Percentiles rank a stretch among this genome's conserved stretches.
Evolutionary conservation across 2,113 vertebrate species (phyloP).

Genomic region (Balaeniceps rex): DNA sequence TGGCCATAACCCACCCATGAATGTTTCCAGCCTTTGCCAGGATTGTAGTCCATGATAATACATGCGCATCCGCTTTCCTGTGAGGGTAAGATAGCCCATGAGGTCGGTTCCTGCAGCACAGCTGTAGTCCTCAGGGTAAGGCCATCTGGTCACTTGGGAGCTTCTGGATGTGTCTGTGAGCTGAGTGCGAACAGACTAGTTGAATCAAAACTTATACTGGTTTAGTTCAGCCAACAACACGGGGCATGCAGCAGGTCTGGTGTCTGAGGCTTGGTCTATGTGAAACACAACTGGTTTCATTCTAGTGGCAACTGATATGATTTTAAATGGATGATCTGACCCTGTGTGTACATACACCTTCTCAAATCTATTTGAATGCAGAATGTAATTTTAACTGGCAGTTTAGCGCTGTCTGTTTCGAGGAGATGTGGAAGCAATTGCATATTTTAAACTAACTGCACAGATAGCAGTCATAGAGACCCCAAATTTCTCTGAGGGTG

Average conservation of each 20-base stretch:
- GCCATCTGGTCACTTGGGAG: not conserved
- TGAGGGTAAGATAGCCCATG: not conserved
- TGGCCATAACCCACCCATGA: not conserved
- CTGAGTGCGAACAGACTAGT: not conserved
- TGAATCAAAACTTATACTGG: not conserved
- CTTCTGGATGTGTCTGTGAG: not conserved
- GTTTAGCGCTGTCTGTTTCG: not conserved
- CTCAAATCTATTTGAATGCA: not conserved
- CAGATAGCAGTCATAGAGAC: not conserved
- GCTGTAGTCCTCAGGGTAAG: not conserved
- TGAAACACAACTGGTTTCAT: not conserved
- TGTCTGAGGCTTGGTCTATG: not conserved
- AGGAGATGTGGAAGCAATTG: not conserved
- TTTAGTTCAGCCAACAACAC: not conserved
- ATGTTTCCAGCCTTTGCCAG: not conserved
- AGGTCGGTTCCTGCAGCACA: not conserved
- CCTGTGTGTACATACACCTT: rapidly evolving
- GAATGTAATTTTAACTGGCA: not conserved
- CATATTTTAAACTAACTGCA: not conserved
- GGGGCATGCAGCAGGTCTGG: not conserved
- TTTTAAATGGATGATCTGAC: not conserved
- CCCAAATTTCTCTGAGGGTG: not conserved
- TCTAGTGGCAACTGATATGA: not conserved
- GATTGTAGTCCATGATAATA: not conserved
- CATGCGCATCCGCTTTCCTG: not conserved